A percentile compares a stretch with the other conserved stretches of the same genome.
phyloP scores from a whole-genome alignment of 2,113 vertebrate genomes.

The Misgurnus anguillicaudatus region DNA sequence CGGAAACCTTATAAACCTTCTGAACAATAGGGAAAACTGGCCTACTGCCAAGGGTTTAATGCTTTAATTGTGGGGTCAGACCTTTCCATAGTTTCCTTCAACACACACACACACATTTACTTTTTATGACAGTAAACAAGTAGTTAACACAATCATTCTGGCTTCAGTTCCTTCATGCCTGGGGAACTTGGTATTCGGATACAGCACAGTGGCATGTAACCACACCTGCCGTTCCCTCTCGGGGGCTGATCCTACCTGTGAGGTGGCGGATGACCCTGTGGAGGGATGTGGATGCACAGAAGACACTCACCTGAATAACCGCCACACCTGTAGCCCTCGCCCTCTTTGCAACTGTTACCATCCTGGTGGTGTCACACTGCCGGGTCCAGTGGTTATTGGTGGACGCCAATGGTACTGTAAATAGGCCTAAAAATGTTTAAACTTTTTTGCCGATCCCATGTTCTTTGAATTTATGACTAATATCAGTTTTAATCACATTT shows the following conservation, averaged over 20 bases:
- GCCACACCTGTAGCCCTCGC: slow-evolving; percentile 53
- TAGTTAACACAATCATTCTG: slow-evolving; percentile 11
- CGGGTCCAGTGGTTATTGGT: slow-evolving; percentile 60
- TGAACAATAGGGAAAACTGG: no score
- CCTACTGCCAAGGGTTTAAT: no score
- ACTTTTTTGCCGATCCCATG: not conserved
- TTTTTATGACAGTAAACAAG: not conserved
- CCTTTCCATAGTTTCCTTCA: no score
- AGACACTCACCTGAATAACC: slow-evolving; percentile 62
- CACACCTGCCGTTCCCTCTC: slow-evolving; percentile 66
- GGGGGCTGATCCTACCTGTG: slow-evolving; percentile 62
- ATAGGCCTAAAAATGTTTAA: not conserved
- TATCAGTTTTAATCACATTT: not conserved
- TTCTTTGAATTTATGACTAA: not conserved
- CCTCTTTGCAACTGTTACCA: slow-evolving; percentile 62
- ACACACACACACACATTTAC: not conserved
- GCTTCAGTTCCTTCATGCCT: slow-evolving; percentile 61
- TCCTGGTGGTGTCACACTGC: not conserved
- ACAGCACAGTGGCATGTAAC: slow-evolving; percentile 65
- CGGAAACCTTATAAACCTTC: no score
- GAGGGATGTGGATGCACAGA: slow-evolving; percentile 72
- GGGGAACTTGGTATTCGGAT: slow-evolving; percentile 67
- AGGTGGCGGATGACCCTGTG: slow-evolving; percentile 53
- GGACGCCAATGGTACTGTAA: slow-evolving; percentile 65
- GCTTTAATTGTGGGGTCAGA: no score